Evolutionary conservation across 2,888 invertebrate genomes (phyloP).

Genomic region (Chesias legatella): DNA sequence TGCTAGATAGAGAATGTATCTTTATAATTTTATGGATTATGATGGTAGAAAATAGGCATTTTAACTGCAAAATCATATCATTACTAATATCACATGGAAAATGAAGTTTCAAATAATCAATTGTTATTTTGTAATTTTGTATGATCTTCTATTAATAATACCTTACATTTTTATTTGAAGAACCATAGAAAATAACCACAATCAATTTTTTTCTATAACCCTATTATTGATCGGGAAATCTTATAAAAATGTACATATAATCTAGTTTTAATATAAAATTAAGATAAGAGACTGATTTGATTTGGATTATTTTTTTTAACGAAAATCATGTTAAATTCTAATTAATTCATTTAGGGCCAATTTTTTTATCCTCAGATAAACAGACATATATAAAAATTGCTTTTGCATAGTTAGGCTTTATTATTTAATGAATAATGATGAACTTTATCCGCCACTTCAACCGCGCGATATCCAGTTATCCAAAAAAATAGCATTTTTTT

Average conservation of each 20-base stretch:
- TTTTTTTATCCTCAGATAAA: no score
- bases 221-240: constrained; percentile 35
- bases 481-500: no score
- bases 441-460: no score
- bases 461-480: no score
- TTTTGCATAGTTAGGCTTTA: no score
- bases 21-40: constrained; percentile 38
- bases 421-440: no score
- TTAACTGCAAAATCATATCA: constrained; percentile 21
- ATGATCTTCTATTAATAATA: constrained; percentile 6
- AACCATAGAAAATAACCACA: constrained; percentile 1
- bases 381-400: no score
- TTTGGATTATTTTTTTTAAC: constrained; percentile 54
- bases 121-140: neutral
- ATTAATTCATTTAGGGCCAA: constrained; percentile 46
- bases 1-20: constrained; percentile 70
- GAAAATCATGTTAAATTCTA: constrained; percentile 38
- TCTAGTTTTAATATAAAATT: constrained; percentile 61
- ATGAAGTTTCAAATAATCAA: neutral
- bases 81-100: neutral
- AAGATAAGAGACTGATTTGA: constrained; percentile 77
- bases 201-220: constrained; percentile 17
- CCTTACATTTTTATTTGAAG: constrained; percentile 4
- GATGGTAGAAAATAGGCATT: constrained; percentile 29
- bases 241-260: constrained; percentile 59